phyloP scores from a whole-genome alignment of 2,797 vertebrate species.

The Peromyscus nudipes region DNA sequence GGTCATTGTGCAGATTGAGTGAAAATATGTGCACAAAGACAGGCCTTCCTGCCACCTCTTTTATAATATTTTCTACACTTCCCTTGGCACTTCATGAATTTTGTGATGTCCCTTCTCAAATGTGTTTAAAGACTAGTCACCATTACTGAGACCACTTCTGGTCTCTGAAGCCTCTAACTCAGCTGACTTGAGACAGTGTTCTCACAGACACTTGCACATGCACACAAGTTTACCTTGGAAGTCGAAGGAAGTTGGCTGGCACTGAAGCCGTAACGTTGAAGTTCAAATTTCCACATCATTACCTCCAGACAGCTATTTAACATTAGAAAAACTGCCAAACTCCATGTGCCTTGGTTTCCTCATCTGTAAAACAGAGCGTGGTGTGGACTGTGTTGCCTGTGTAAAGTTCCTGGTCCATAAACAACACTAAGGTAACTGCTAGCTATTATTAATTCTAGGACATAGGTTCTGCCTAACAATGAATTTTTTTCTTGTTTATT shows the following conservation, averaged over 20 bases:
- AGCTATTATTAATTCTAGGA: background rate
- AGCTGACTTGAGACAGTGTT: background rate
- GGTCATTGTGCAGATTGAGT: background rate
- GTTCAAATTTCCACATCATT: background rate
- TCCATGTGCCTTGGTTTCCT: background rate
- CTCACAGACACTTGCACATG: background rate
- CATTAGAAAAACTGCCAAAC: background rate
- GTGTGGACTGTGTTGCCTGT: background rate
- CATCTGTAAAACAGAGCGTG: background rate
- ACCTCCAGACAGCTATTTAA: background rate
- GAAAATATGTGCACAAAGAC: background rate
- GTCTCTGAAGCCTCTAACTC: background rate
- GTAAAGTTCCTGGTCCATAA: background rate
- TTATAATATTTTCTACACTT: background rate
- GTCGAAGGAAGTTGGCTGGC: background rate
- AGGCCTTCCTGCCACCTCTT: background rate
- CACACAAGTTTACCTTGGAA: background rate
- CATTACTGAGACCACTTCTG: background rate
- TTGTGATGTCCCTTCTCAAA: background rate
- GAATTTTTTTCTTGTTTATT: background rate
- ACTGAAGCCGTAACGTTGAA: background rate
- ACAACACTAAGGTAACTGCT: background rate
- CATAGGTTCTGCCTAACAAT: background rate
- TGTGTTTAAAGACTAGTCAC: background rate
- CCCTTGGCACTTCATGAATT: slow-evolving; percentile 13